A percentile compares a stretch with the other conserved stretches of the same genome.
These are phyloP conservation scores for Paramormyrops kingsleyae DNA, from an alignment of 2,113 vertebrate species.

Conservation along the genomic window DNA sequence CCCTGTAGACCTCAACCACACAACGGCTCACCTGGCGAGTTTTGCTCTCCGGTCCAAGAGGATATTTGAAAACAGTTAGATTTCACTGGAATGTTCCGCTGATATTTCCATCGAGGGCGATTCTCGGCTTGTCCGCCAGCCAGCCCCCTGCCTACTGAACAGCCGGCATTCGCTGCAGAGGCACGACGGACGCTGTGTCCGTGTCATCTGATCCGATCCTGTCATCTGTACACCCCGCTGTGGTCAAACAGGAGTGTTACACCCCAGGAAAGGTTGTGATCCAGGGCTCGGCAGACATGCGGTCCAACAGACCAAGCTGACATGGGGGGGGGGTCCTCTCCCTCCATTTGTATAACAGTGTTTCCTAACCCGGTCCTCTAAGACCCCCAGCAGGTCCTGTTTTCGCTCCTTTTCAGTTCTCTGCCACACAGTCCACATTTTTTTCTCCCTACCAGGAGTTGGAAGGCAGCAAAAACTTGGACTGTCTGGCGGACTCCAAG, in stretches of 20 bases:
- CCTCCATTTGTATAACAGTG: background rate
- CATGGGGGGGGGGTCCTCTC: background rate
- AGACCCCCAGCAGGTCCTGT: background rate
- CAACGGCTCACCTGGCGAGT: background rate
- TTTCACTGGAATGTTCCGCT: background rate
- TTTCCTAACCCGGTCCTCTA: background rate
- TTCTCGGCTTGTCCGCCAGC: background rate
- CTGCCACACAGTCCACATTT: background rate
- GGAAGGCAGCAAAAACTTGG: background rate
- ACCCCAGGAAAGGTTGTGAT: background rate
- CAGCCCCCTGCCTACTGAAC: background rate
- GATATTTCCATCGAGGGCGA: background rate
- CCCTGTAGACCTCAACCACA: background rate
- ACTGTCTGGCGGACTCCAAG: background rate
- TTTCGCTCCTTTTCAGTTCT: background rate
- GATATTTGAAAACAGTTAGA: background rate
- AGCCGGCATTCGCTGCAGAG: background rate
- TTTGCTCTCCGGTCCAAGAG: background rate
- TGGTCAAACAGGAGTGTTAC: background rate
- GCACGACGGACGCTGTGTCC: background rate
- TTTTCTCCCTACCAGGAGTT: background rate
- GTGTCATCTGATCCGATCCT: background rate
- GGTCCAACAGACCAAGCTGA: background rate
- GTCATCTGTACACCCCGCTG: background rate
- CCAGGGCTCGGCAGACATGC: too few relatives aligned